Percentiles rank a stretch among this genome's conserved stretches.
These are phyloP conservation scores for Galaxea fascicularis DNA, from an alignment of 92 coral and sea anemone genomes.

Conservation along the genomic window DNA sequence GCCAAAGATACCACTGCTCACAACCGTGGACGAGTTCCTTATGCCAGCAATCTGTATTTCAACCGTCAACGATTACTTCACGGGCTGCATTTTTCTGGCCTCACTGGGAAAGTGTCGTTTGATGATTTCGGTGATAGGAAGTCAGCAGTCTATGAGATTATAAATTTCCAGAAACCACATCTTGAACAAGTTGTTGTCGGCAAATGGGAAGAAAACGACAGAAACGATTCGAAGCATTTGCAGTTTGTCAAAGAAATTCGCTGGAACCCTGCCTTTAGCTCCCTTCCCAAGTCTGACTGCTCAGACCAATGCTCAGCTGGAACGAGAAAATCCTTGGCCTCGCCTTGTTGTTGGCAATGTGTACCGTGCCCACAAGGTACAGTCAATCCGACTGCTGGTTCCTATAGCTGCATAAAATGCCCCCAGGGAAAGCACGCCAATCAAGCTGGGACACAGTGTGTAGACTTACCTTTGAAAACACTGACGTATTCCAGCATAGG, in stretches of 20 bases:
- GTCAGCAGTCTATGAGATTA: conserved; percentile 1
- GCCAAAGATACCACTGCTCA: not conserved
- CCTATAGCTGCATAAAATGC: conserved; percentile 26
- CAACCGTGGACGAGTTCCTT: too few relatives aligned
- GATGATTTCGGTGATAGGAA: conserved; percentile 1
- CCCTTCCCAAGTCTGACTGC: conserved; percentile 22
- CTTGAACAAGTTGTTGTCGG: not conserved
- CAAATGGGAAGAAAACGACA: not conserved
- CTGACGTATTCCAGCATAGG: not conserved
- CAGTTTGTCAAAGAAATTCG: not conserved
- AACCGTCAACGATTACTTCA: not conserved
- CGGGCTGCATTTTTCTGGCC: not conserved
- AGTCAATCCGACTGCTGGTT: conserved; percentile 28
- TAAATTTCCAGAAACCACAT: conserved; percentile 7
- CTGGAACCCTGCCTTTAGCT: too few relatives aligned
- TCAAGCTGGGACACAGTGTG: conserved; percentile 15
- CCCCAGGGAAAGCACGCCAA: conserved; percentile 29
- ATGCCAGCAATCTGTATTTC: not conserved
- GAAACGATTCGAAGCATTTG: not conserved
- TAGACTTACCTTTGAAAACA: conserved; percentile 37
- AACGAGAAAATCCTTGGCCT: conserved; percentile 22
- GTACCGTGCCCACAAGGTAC: conserved; percentile 35
- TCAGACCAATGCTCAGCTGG: conserved; percentile 36
- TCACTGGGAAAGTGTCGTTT: conserved; percentile 18
- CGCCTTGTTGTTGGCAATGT: conserved; percentile 58